Evolutionary conservation across 2,113 vertebrate species (phyloP).

Genomic region (Callipepla squamata): DNA sequence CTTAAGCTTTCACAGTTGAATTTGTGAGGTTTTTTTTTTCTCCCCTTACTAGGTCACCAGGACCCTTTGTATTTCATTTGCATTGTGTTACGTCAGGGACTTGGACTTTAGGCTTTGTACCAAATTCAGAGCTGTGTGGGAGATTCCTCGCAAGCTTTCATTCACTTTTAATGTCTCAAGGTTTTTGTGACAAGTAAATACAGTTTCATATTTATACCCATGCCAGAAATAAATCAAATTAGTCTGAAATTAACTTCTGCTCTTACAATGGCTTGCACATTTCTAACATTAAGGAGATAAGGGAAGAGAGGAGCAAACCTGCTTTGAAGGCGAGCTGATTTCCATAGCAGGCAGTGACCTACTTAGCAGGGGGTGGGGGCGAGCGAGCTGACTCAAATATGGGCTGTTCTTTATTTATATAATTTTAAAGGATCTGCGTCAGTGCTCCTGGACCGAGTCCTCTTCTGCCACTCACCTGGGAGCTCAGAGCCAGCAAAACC

Average conservation of each 20-base stretch:
- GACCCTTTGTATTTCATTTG: constrained; percentile 52
- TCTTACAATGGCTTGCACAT: constrained; percentile 51
- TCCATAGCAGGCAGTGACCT: constrained; percentile 73
- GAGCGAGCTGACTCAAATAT: not conserved
- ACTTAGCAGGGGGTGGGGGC: constrained; percentile 66
- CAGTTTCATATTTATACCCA: constrained; percentile 1
- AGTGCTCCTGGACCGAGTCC: not conserved
- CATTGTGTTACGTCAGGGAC: constrained; percentile 51
- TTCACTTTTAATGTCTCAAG: constrained; percentile 16
- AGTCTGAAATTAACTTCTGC: constrained; percentile 67
- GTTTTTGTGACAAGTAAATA: constrained; percentile 39
- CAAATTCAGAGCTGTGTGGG: not conserved
- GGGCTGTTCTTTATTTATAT: constrained; percentile 60
- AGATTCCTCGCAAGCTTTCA: constrained; percentile 5
- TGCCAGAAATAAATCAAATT: constrained; percentile 68
- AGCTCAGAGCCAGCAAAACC: accelerated
- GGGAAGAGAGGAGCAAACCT: constrained; percentile 29
- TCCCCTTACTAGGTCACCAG: not conserved
- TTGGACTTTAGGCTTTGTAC: not conserved
- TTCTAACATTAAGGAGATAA: constrained; percentile 43
- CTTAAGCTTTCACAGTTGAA: not conserved
- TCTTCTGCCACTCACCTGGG: not conserved
- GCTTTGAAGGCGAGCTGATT: constrained; percentile 73
- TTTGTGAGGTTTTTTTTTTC: not conserved
- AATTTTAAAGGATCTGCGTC: not conserved